A percentile compares a stretch with the other conserved stretches of the same genome.
Evolutionary conservation across 30 jellyfish, hydroid and myxozoan species (phyloP).

Genomic region (Cassiopea xamachana): DNA sequence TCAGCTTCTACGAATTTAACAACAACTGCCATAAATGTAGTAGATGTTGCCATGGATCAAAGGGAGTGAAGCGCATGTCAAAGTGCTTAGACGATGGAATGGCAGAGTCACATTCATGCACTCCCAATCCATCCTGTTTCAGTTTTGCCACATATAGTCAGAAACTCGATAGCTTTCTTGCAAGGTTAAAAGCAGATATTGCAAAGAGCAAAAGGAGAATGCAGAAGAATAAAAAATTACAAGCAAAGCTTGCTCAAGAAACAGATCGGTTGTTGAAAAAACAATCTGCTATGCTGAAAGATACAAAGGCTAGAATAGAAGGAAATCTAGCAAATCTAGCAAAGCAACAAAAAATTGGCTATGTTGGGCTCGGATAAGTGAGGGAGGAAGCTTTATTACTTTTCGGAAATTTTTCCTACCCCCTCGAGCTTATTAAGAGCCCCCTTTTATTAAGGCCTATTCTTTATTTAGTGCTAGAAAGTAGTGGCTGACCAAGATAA

Average conservation of each 20-base stretch:
- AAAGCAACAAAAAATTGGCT: neutral
- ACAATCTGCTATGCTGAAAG: neutral
- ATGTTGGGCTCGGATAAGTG: neutral
- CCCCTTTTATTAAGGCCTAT: neutral
- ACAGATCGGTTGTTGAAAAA: neutral
- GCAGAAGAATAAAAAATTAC: neutral
- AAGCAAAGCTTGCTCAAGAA: neutral
- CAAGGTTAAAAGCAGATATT: neutral
- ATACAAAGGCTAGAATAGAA: neutral
- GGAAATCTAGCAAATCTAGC: neutral
- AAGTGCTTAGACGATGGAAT: conserved; percentile 6
- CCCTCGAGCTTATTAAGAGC: neutral
- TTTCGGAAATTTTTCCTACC: neutral
- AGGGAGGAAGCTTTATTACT: neutral
- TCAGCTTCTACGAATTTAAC: neutral
- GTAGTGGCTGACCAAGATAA: neutral
- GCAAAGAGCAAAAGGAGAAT: neutral
- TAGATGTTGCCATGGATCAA: conserved; percentile 1
- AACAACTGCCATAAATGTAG: neutral
- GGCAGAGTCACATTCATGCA: neutral
- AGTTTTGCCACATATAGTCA: neutral
- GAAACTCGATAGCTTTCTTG: neutral
- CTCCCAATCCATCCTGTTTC: neutral
- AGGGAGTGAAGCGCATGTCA: neutral
- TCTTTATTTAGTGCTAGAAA: neutral